Percentiles rank a stretch among this genome's conserved stretches.
phyloP scores from a whole-genome alignment of 2,888 invertebrate species.

The Melitaea athalia region DNA sequence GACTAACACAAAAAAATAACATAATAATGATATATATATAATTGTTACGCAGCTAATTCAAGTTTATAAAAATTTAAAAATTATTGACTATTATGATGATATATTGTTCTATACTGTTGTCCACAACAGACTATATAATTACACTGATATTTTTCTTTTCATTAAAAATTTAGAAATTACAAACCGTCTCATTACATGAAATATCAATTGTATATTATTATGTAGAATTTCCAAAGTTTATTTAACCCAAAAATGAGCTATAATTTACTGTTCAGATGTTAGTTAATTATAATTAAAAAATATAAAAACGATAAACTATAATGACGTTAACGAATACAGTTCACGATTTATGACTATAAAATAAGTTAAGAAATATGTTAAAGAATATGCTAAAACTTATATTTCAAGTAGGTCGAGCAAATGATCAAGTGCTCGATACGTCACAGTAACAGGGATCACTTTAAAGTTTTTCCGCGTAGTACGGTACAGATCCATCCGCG shows the following conservation, averaged over 20 bases:
- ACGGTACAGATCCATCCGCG: constrained; percentile 56
- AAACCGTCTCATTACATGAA: no score
- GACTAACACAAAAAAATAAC: constrained; percentile 15
- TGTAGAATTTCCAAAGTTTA: no score
- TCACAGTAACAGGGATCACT: constrained; percentile 71
- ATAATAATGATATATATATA: neutral
- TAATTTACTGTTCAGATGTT: no score
- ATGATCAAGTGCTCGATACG: constrained; percentile 60
- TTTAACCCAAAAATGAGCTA: no score
- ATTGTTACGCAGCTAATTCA: neutral
- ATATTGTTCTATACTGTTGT: no score
- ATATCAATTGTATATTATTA: no score
- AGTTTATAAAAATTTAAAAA: neutral
- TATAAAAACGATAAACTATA: neutral
- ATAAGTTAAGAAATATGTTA: constrained; percentile 19
- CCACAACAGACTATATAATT: no score
- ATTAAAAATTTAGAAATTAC: no score
- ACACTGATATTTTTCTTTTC: no score
- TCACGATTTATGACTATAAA: constrained; percentile 15
- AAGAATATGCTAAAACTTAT: constrained; percentile 40
- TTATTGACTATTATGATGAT: neutral
- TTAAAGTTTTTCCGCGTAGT: constrained; percentile 76
- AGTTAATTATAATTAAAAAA: no score
- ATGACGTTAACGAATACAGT: constrained; percentile 2
- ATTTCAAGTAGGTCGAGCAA: constrained; percentile 53